Percentiles rank a stretch among this genome's conserved stretches.
Conservation (phyloP, 2,888 invertebrate genomes). For the Strigamia crassipes region DNA sequence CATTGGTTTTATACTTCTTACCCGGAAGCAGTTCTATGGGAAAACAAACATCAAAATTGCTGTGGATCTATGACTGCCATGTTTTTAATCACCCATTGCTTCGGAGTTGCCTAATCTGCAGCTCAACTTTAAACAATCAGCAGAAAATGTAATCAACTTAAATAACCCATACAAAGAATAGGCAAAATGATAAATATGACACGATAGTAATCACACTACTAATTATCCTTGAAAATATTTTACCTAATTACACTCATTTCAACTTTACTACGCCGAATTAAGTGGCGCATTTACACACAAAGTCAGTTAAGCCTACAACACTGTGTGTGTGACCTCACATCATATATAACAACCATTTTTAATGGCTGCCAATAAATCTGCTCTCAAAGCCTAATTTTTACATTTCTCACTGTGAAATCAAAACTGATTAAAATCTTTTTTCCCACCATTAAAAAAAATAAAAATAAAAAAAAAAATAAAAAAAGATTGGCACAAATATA, state of each 20-base stretch:
- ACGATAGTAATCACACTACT: constrained; percentile 18
- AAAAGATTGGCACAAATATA: neutral
- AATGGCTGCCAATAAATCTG: neutral
- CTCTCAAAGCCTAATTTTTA: neutral
- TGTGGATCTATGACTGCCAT: too few relatives aligned
- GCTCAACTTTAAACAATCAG: constrained; percentile 35
- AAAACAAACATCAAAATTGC: too few relatives aligned
- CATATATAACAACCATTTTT: constrained; percentile 27
- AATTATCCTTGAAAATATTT: constrained; percentile 36
- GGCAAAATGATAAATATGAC: constrained; percentile 39
- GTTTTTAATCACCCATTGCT: neutral
- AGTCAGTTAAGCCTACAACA: constrained; percentile 33
- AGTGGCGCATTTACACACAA: constrained; percentile 34
- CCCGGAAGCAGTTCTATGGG: too few relatives aligned
- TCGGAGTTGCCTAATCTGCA: neutral
- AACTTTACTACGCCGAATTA: constrained; percentile 30
- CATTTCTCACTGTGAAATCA: neutral
- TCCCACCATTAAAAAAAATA: neutral
- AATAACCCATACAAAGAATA: constrained; percentile 24
- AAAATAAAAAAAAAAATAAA: neutral
- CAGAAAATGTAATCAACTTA: constrained; percentile 36
- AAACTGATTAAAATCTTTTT: neutral
- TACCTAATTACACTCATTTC: constrained; percentile 40
- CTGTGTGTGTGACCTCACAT: constrained; percentile 12
- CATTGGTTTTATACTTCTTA: too few relatives aligned